Evolutionary conservation across 2,113 vertebrate genomes (phyloP).

Genomic region (Physeter macrocephalus): DNA sequence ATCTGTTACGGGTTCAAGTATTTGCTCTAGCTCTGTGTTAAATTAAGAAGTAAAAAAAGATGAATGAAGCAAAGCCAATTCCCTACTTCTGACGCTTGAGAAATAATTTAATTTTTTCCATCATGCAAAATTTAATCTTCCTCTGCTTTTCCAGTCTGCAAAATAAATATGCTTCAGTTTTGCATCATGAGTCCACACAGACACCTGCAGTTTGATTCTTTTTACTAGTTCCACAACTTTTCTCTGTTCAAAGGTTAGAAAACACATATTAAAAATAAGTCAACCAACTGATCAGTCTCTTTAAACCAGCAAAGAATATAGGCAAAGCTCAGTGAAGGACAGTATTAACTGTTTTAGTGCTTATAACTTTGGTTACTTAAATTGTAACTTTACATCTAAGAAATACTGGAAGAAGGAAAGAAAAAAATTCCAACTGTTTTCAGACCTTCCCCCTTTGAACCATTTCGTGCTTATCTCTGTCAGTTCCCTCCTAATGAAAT

Average conservation of each 20-base stretch:
- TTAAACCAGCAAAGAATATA: not conserved
- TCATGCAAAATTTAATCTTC: not conserved
- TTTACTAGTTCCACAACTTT: not conserved
- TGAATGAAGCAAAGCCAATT: slow-evolving; percentile 38
- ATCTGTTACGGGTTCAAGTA: not conserved
- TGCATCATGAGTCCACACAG: not conserved
- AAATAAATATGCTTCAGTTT: not conserved
- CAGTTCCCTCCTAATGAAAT: not conserved
- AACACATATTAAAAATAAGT: not conserved
- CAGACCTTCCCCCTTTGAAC: not conserved
- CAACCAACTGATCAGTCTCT: not conserved
- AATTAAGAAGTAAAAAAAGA: slow-evolving; percentile 52
- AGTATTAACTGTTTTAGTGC: not conserved
- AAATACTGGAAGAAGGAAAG: not conserved
- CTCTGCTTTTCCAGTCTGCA: not conserved
- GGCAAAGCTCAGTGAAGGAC: not conserved
- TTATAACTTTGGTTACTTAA: not conserved
- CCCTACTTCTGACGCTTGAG: slow-evolving; percentile 5
- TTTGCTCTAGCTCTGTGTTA: slow-evolving; percentile 7
- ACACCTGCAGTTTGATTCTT: not conserved
- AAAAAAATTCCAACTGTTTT: not conserved
- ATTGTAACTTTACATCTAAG: not conserved
- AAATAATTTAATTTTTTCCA: slow-evolving; percentile 52
- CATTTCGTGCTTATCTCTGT: not conserved
- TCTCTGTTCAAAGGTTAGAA: not conserved